Percentiles rank a stretch among this genome's conserved stretches.
phyloP scores from a whole-genome alignment of 2,797 vertebrate species.

The Manis crassicaudata region DNA sequence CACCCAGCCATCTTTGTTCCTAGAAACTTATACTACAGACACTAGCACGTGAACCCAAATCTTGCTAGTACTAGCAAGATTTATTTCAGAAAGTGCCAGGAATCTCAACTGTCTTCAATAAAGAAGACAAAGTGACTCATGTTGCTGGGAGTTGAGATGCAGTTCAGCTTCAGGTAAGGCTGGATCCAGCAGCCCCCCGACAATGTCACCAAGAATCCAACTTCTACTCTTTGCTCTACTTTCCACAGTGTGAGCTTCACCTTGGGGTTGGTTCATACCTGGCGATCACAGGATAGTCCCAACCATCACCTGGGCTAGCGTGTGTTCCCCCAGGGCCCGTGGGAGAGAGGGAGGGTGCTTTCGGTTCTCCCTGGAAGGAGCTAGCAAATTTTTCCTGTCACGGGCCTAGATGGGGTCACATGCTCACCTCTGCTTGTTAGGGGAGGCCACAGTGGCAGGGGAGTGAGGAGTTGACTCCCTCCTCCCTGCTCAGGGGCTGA shows the following conservation, averaged over 20 bases:
- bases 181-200: background rate
- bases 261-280: background rate
- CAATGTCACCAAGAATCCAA: background rate
- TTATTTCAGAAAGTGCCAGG: background rate
- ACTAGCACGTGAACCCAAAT: background rate
- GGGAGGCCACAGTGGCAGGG: background rate
- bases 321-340: background rate
- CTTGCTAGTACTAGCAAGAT: background rate
- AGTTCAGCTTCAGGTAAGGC: background rate
- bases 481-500: background rate
- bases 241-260: background rate
- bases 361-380: background rate
- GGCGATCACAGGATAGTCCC: background rate
- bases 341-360: background rate
- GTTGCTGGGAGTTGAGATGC: background rate
- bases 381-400: background rate
- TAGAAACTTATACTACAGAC: background rate
- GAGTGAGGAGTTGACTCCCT: background rate
- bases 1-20: background rate
- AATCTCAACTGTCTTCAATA: background rate
- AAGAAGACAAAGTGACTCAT: background rate
- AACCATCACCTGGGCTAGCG: background rate
- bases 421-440: background rate
- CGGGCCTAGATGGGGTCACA: background rate
- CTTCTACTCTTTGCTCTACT: background rate